Conservation (phyloP, 2,797 vertebrate species). For the Alosa sapidissima region DNA sequence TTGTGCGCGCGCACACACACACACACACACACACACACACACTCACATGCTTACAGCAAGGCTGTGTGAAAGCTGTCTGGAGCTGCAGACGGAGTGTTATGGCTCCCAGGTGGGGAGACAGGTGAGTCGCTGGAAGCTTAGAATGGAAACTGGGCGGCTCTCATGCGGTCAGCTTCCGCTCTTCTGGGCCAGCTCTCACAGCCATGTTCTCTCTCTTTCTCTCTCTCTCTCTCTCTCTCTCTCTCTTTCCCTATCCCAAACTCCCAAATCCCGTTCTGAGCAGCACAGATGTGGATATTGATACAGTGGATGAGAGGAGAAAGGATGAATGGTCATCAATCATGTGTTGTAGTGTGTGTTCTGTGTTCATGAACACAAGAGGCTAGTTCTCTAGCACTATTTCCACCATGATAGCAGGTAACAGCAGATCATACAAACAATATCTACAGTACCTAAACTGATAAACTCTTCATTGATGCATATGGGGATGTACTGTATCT, state of each 20-base stretch:
- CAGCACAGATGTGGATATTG: not conserved
- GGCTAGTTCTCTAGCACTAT: not conserved
- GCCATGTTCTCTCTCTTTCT: not conserved
- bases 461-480: not conserved
- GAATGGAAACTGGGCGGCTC: slow-evolving; percentile 18
- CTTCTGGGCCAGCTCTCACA: not conserved
- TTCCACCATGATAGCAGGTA: not conserved
- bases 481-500: not conserved
- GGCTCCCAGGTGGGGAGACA: slow-evolving; percentile 23
- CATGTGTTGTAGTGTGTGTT: not conserved
- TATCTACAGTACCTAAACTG: not conserved
- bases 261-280: not conserved
- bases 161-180: not conserved
- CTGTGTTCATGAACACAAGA: not conserved
- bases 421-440: not conserved
- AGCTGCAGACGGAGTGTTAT: not conserved
- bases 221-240: not conserved
- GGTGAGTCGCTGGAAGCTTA: slow-evolving; percentile 1
- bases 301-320: not conserved
- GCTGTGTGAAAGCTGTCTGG: slow-evolving; percentile 1
- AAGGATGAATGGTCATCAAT: not conserved
- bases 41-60: not conserved
- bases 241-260: not conserved
- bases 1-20: not conserved
- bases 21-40: not conserved